Conservation (phyloP, 2,113 vertebrate species). For the Alligator sinensis region DNA sequence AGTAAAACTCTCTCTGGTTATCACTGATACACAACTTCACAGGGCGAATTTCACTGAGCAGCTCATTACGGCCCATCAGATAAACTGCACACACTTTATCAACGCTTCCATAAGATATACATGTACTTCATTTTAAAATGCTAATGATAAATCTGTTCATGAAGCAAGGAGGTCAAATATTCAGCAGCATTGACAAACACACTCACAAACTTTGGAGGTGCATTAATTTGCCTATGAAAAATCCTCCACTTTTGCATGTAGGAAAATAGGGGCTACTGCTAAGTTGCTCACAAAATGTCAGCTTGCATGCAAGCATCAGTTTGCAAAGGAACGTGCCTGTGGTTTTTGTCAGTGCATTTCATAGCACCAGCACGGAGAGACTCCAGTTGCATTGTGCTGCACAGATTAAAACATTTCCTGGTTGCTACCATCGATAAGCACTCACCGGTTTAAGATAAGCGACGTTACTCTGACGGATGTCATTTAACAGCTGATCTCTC, state of each 20-base stretch:
- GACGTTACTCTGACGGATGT: constrained; percentile 93
- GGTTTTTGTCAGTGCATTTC: background rate
- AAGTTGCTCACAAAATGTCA: background rate
- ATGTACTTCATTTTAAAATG: background rate
- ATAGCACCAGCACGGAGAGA: background rate
- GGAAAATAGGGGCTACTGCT: background rate
- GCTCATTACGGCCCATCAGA: background rate
- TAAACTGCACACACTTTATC: background rate
- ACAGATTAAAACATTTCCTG: background rate
- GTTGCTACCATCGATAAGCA: accelerated
- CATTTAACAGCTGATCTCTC: constrained; percentile 88
- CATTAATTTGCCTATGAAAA: background rate
- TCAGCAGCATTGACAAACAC: background rate
- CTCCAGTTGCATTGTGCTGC: background rate
- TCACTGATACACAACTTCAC: background rate
- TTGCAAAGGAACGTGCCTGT: background rate
- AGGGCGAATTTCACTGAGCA: background rate
- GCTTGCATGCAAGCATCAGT: background rate
- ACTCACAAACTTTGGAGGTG: background rate
- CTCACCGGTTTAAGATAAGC: constrained; percentile 93
- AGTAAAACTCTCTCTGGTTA: background rate
- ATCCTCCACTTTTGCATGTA: background rate
- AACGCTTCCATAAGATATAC: background rate
- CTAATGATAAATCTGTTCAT: background rate
- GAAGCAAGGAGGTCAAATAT: background rate